Evolutionary conservation across 2,113 vertebrate genomes (phyloP).

Genomic region (Scomber colias): DNA sequence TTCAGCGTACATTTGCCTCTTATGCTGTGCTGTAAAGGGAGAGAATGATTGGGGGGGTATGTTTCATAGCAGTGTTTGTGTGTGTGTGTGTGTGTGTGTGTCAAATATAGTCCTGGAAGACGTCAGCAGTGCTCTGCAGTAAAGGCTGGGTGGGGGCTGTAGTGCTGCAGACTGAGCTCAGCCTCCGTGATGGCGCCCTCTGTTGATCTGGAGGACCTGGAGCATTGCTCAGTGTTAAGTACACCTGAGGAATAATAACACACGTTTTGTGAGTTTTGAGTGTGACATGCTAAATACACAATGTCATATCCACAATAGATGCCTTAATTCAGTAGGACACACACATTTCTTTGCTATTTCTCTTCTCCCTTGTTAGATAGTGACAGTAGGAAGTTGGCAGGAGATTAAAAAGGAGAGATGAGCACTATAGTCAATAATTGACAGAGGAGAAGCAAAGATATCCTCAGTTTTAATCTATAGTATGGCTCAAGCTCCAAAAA

Average conservation of each 20-base stretch:
- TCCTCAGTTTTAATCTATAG: too few relatives aligned
- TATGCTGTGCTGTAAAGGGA: constrained; percentile 18
- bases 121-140: constrained; percentile 88
- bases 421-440: too few relatives aligned
- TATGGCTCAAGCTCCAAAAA: too few relatives aligned
- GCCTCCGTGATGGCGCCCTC: constrained; percentile 86
- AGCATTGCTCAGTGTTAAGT: constrained; percentile 87
- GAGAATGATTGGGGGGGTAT: constrained; percentile 6
- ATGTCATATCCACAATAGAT: too few relatives aligned
- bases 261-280: neutral
- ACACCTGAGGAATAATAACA: constrained; percentile 85
- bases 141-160: constrained; percentile 93
- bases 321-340: too few relatives aligned
- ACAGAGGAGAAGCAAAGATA: too few relatives aligned
- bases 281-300: too few relatives aligned
- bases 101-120: constrained; percentile 84
- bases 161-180: constrained; percentile 96
- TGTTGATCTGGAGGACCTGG: constrained; percentile 80
- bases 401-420: too few relatives aligned
- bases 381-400: too few relatives aligned
- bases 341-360: too few relatives aligned
- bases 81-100: neutral
- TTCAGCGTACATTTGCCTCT: constrained; percentile 24
- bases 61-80: constrained; percentile 22
- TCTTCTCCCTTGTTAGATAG: too few relatives aligned